phyloP scores from a whole-genome alignment of 1,140 invertebrate genomes.

The Sycophaga agraensis region DNA sequence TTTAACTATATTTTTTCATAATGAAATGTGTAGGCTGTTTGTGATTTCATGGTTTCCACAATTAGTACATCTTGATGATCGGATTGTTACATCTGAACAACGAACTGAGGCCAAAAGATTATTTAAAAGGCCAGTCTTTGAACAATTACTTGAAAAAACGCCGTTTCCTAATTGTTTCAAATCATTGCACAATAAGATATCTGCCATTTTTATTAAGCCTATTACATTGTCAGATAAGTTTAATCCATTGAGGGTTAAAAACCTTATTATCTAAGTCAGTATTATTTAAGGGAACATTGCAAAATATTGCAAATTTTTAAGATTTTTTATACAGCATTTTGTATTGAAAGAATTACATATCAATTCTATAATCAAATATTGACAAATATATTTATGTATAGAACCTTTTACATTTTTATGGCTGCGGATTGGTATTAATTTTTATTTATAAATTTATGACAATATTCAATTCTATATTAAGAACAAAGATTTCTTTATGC shows the following conservation, averaged over 20 bases:
- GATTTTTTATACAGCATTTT: too few relatives aligned
- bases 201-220: slow-evolving; percentile 39
- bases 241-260: slow-evolving; percentile 32
- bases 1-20: not conserved
- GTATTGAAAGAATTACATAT: too few relatives aligned
- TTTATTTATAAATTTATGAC: too few relatives aligned
- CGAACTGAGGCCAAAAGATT: slow-evolving; percentile 62
- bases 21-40: slow-evolving; percentile 59
- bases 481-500: too few relatives aligned
- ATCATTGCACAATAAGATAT: slow-evolving; percentile 42
- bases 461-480: too few relatives aligned
- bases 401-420: too few relatives aligned
- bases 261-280: slow-evolving; percentile 42
- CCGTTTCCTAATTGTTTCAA: slow-evolving; percentile 45
- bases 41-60: slow-evolving; percentile 69
- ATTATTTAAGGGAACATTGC: slow-evolving; percentile 31
- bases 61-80: slow-evolving; percentile 68
- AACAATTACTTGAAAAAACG: slow-evolving; percentile 44
- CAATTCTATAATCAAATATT: too few relatives aligned
- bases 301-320: not conserved
- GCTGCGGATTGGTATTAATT: too few relatives aligned
- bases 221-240: slow-evolving; percentile 29
- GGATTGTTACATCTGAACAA: slow-evolving; percentile 64
- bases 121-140: slow-evolving; percentile 63
- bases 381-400: too few relatives aligned